Percentiles rank a stretch among this genome's conserved stretches.
These are phyloP conservation scores for Brachionus koreanus DNA, from an alignment of 1,140 invertebrate species.

Conservation along the genomic window DNA sequence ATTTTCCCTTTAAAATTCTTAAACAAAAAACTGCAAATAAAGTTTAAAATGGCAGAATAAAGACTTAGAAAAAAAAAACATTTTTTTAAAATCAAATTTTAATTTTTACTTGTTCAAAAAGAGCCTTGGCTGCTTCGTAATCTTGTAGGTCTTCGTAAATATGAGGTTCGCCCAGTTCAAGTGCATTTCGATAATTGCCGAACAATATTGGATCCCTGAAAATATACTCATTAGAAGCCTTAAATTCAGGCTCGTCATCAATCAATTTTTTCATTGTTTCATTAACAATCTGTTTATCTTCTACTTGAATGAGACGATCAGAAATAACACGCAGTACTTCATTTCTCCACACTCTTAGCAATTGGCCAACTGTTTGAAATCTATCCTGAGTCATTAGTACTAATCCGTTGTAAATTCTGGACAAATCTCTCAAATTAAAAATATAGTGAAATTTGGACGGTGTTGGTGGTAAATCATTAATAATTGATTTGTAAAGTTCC, in stretches of 20 bases:
- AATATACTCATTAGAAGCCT: conserved; percentile 62
- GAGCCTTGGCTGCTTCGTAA: conserved; percentile 74
- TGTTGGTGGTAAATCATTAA: conserved; percentile 75
- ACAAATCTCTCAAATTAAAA: conserved; percentile 84
- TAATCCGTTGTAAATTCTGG: conserved; percentile 73
- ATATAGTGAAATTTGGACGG: conserved; percentile 89
- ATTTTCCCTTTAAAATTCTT: no score
- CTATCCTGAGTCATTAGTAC: conserved; percentile 68
- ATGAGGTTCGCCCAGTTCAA: conserved; percentile 70
- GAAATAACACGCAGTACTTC: conserved; percentile 78
- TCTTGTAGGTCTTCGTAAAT: conserved; percentile 83
- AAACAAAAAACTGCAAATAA: no score
- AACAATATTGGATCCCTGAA: conserved; percentile 76
- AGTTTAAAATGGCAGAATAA: no score
- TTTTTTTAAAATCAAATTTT: no score
- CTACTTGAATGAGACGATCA: conserved; percentile 73
- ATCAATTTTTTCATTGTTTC: conserved; percentile 33
- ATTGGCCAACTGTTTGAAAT: conserved; percentile 66
- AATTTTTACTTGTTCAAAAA: conserved; percentile 76
- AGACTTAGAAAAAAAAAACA: no score
- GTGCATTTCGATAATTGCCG: conserved; percentile 78
- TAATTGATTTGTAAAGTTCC: conserved; percentile 72
- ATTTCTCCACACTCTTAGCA: conserved; percentile 80
- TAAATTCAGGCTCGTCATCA: conserved; percentile 47
- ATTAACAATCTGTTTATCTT: conserved; percentile 58